A percentile compares a stretch with the other conserved stretches of the same genome.
phyloP scores from a whole-genome alignment of 2,113 vertebrate genomes.

The Podarcis muralis region DNA sequence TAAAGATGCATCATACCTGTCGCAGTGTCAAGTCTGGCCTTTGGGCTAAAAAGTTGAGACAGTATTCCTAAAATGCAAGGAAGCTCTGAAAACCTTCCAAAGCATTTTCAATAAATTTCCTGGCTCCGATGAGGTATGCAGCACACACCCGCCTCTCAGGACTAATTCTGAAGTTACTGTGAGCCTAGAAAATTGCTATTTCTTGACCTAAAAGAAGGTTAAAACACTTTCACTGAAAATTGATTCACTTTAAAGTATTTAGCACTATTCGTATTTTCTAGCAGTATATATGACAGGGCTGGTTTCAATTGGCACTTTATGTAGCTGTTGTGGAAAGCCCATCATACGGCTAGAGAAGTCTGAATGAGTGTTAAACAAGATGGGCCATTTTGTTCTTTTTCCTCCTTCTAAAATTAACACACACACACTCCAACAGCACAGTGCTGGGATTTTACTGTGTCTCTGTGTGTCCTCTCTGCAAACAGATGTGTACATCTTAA shows the following conservation, averaged over 20 bases:
- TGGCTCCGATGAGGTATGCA: conserved; percentile 61
- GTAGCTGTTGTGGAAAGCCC: conserved; percentile 55
- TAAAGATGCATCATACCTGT: neutral
- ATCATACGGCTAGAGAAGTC: conserved; percentile 59
- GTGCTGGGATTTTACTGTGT: neutral
- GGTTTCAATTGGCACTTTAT: conserved; percentile 71
- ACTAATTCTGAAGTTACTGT: conserved; percentile 74
- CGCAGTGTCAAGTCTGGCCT: neutral
- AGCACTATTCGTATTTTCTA: conserved; percentile 74
- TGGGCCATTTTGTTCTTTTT: conserved; percentile 58
- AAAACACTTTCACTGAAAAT: conserved; percentile 74
- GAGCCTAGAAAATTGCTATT: conserved; percentile 74
- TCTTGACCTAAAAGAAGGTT: conserved; percentile 77
- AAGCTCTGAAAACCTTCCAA: conserved; percentile 38
- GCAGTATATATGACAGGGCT: conserved; percentile 62
- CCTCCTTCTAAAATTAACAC: conserved; percentile 36
- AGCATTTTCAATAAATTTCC: conserved; percentile 61
- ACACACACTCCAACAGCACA: conserved; percentile 2
- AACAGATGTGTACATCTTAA: neutral
- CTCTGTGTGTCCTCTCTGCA: neutral
- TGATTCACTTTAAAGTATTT: conserved; percentile 76
- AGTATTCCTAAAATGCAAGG: conserved; percentile 46
- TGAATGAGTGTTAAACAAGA: conserved; percentile 69
- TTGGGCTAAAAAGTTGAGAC: conserved; percentile 24
- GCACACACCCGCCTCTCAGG: conserved; percentile 57